Evolutionary conservation across 2,888 invertebrate species (phyloP).

Genomic region (Synergus gifuensis): DNA sequence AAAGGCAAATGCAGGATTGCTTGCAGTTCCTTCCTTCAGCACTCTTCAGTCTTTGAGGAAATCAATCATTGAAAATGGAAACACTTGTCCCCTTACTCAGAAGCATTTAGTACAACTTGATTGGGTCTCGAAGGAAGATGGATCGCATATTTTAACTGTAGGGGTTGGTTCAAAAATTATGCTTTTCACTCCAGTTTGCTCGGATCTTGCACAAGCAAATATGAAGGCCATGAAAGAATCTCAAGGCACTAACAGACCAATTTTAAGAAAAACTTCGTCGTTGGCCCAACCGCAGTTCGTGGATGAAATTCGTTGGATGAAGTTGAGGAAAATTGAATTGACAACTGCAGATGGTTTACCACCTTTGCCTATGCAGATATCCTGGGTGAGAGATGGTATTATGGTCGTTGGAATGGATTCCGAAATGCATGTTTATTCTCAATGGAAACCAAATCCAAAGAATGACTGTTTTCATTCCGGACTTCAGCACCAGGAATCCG

Average conservation of each 20-base stretch:
- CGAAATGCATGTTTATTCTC: slow-evolving; percentile 99
- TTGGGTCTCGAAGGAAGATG: slow-evolving; percentile 99
- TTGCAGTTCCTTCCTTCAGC: slow-evolving; percentile 94
- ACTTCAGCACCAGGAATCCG: slow-evolving; percentile 80
- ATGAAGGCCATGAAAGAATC: slow-evolving; percentile 95
- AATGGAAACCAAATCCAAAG: slow-evolving; percentile 91
- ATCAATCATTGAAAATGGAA: slow-evolving; percentile 94
- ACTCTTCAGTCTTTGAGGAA: slow-evolving; percentile 92
- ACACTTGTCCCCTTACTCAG: slow-evolving; percentile 93
- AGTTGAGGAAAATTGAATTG: slow-evolving; percentile 92
- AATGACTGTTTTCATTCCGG: slow-evolving; percentile 73
- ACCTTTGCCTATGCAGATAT: slow-evolving; percentile 98
- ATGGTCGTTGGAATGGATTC: slow-evolving; percentile 99
- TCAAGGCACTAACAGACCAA: slow-evolving; percentile 89
- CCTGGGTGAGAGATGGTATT: slow-evolving; percentile 99
- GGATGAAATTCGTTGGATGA: slow-evolving; percentile 98
- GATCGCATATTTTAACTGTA: slow-evolving; percentile 97
- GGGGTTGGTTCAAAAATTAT: slow-evolving; percentile 96
- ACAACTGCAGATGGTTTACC: slow-evolving; percentile 97
- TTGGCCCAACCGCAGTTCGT: slow-evolving; percentile 93
- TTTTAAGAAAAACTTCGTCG: slow-evolving; percentile 93
- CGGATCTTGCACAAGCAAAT: slow-evolving; percentile 96
- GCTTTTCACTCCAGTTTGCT: slow-evolving; percentile 95
- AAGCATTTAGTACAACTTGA: slow-evolving; percentile 97
- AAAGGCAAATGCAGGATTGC: slow-evolving; percentile 80